These are phyloP conservation scores for Agrochola lota DNA, from an alignment of 2,888 invertebrate species.

Conservation along the genomic window DNA sequence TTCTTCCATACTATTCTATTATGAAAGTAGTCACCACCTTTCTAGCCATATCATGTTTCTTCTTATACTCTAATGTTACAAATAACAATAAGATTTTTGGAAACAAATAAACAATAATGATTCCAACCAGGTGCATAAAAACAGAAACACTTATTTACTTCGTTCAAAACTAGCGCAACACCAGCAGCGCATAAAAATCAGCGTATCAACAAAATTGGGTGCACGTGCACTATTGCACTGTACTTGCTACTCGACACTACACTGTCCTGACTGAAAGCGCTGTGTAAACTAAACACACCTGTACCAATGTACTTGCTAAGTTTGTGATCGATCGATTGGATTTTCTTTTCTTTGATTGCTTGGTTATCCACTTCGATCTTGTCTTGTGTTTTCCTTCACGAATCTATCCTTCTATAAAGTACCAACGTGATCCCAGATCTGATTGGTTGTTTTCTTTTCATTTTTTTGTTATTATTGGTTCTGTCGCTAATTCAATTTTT, in stretches of 20 bases:
- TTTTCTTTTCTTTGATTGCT: not conserved
- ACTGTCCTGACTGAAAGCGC: slow-evolving; percentile 58
- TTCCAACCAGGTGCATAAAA: not conserved
- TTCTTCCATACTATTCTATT: not conserved
- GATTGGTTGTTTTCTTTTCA: not conserved
- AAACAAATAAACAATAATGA: not conserved
- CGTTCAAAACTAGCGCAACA: slow-evolving; percentile 21
- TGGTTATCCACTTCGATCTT: not conserved
- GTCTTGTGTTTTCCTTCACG: not conserved
- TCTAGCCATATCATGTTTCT: not conserved
- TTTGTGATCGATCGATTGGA: not conserved
- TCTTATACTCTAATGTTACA: not conserved
- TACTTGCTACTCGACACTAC: slow-evolving; percentile 35
- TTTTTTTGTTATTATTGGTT: not conserved
- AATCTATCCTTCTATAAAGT: not conserved
- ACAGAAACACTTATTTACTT: slow-evolving; percentile 1
- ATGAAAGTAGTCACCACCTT: not conserved
- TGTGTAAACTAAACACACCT: slow-evolving; percentile 68
- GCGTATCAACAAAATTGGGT: slow-evolving; percentile 43
- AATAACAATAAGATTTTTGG: not conserved
- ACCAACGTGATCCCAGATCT: not conserved
- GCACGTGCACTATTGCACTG: slow-evolving; percentile 43
- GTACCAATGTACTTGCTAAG: slow-evolving; percentile 62
- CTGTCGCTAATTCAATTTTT: not conserved
- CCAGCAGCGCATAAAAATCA: slow-evolving; percentile 35